These are phyloP conservation scores for Archocentrus centrarchus DNA, from an alignment of 2,113 vertebrate genomes.

Conservation along the genomic window DNA sequence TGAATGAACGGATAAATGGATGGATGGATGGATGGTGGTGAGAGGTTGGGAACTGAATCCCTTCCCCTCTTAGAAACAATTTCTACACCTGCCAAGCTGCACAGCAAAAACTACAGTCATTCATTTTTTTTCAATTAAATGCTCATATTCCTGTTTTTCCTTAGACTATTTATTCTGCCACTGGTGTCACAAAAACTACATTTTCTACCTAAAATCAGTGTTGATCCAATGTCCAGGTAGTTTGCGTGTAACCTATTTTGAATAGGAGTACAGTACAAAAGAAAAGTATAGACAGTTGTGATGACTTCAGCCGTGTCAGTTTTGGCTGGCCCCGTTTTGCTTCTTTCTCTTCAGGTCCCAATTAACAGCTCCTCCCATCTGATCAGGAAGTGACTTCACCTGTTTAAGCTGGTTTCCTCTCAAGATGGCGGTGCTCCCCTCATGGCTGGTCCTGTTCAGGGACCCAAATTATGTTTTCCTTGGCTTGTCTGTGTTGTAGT, in stretches of 20 bases:
- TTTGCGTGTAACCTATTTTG: neutral
- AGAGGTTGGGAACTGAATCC: slow-evolving; percentile 42
- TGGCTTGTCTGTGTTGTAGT: too few relatives aligned
- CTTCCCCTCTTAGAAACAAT: neutral
- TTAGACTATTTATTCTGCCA: neutral
- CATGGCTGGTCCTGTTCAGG: too few relatives aligned
- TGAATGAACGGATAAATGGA: slow-evolving; percentile 45
- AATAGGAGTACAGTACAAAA: neutral
- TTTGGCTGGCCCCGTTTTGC: too few relatives aligned
- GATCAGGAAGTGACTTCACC: too few relatives aligned
- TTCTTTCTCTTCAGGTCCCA: too few relatives aligned
- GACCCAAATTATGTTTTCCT: too few relatives aligned
- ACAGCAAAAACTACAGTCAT: neutral
- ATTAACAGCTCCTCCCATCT: too few relatives aligned
- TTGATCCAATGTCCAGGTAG: neutral
- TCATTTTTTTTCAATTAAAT: neutral
- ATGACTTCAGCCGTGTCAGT: too few relatives aligned
- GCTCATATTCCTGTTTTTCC: too few relatives aligned
- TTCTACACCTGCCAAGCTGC: slow-evolving; percentile 38
- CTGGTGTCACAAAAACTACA: neutral
- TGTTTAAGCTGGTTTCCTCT: too few relatives aligned
- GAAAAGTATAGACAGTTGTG: neutral
- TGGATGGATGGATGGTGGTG: slow-evolving; percentile 38
- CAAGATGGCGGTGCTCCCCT: too few relatives aligned
- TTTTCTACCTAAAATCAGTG: neutral